phyloP scores from a whole-genome alignment of 2,888 invertebrate genomes.

The Megalurothrips usitatus region DNA sequence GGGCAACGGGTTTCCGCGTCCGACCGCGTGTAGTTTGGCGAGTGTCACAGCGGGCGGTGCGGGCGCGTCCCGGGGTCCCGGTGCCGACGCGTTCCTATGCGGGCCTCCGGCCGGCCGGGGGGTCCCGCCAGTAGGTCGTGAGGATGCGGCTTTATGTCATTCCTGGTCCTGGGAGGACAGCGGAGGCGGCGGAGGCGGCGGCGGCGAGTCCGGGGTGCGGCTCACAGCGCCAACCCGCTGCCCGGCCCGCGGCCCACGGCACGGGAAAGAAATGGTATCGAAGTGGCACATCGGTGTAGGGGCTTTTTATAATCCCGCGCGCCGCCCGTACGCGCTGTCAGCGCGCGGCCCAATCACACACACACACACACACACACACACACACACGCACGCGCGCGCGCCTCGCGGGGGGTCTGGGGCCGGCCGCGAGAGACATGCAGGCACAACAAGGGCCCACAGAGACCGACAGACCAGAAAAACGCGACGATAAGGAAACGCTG shows the following conservation, averaged over 20 bases:
- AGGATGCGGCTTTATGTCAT: too few relatives aligned
- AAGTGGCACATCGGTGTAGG: neutral
- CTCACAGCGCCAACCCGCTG: neutral
- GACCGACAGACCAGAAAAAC: neutral
- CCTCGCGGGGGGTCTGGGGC: neutral
- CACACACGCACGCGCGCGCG: neutral
- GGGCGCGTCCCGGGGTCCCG: too few relatives aligned
- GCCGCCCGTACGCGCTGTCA: neutral
- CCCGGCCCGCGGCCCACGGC: neutral
- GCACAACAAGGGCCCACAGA: too few relatives aligned
- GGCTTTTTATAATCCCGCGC: neutral
- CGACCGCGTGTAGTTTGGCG: too few relatives aligned
- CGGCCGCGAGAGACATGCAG: neutral
- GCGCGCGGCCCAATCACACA: neutral
- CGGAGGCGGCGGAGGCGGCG: too few relatives aligned
- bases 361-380: neutral
- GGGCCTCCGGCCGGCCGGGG: too few relatives aligned
- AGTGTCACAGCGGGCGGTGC: too few relatives aligned
- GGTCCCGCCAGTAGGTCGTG: too few relatives aligned
- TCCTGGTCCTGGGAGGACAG: too few relatives aligned
- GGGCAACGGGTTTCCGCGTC: too few relatives aligned
- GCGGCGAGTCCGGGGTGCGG: too few relatives aligned
- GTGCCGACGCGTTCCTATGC: too few relatives aligned
- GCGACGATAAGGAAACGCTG: neutral
- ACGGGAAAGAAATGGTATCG: neutral